Evolutionary conservation across 2,113 vertebrate species (phyloP), one percentile per base, ranked within the genome.

Genomic region (Carassius gibelio): DNA sequence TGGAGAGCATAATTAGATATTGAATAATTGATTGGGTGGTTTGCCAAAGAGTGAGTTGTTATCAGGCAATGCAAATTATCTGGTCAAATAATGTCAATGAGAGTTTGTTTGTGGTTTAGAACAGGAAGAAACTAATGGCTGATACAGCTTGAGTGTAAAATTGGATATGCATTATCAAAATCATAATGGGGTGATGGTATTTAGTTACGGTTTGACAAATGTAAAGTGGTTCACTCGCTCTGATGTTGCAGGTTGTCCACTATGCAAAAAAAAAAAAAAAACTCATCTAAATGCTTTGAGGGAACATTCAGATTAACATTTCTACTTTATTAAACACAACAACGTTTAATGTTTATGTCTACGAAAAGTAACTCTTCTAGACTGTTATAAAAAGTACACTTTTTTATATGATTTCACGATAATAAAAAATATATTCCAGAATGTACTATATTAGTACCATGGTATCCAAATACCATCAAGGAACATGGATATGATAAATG

Each of bases 1-100:
- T 23, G 81, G 48, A 57, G 48, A 71, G 71, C 81, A 55, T 71
- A 82, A 82, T 72, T 74, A 72, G 50, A 57, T 83, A 83, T 74
- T 26, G 81, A 83, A 72, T 74, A 6, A 83, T 74, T 69, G 80
- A 52, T 50, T 34, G 26, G 21, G 80, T 50, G 26, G 78, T 17
- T 80, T 38, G 30, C n/a, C 30, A 71, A n/a, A 71, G 10, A 55
- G 13, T 59, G 13, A 72, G 81, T 23, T 71, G 80, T 82, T 82
- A 83, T 83, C 34, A 72, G 50, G 81, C 19, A 42, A 42, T 72
- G 48, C 48, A 72, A 72, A 59, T 82, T 26, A 72, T 72, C 30
- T 17, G 11, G 34, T 57, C 68, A 57, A 59, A 69, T 72, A 59
- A 82, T 72, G 30, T 82, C 81, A 59, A 83, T 72, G 81, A 59